phyloP scores from a whole-genome alignment of 2,797 vertebrate species.

The Intellagama lesueurii region DNA sequence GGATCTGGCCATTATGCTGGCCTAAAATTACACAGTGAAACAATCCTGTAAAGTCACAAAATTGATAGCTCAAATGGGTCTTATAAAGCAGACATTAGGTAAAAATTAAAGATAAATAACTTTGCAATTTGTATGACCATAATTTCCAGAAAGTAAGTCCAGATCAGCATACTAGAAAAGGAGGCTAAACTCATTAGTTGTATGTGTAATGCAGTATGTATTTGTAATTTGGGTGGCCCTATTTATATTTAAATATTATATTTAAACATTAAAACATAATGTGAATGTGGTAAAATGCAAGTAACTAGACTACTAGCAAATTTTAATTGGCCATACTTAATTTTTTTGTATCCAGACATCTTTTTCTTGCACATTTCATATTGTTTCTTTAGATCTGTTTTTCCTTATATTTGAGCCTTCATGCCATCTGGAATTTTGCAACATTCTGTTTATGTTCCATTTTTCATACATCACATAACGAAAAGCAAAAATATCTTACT shows the following conservation, averaged over 20 bases:
- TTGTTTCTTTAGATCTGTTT: conserved; percentile 40
- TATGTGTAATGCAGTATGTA: neutral
- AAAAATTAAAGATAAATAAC: conserved; percentile 3
- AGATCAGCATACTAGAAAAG: neutral
- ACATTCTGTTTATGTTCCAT: conserved; percentile 53
- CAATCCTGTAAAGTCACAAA: conserved; percentile 10
- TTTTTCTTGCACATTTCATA: neutral
- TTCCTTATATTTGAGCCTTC: conserved; percentile 33
- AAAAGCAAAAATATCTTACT: conserved; percentile 9
- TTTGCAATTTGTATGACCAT: neutral
- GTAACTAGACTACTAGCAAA: neutral
- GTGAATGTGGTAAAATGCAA: conserved; percentile 4
- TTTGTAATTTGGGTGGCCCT: neutral
- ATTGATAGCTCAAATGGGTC: neutral
- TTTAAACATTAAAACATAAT: neutral
- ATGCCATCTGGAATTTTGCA: conserved; percentile 47
- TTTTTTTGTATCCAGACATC: accelerated
- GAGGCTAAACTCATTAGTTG: neutral
- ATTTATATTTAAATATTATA: neutral
- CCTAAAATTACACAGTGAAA: neutral
- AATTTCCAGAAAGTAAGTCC: conserved; percentile 11
- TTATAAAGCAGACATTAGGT: neutral
- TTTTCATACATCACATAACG: conserved; percentile 9
- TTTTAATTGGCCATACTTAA: neutral
- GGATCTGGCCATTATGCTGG: neutral